phyloP scores from a whole-genome alignment of 2,113 vertebrate species.

The Camarhynchus parvulus region DNA sequence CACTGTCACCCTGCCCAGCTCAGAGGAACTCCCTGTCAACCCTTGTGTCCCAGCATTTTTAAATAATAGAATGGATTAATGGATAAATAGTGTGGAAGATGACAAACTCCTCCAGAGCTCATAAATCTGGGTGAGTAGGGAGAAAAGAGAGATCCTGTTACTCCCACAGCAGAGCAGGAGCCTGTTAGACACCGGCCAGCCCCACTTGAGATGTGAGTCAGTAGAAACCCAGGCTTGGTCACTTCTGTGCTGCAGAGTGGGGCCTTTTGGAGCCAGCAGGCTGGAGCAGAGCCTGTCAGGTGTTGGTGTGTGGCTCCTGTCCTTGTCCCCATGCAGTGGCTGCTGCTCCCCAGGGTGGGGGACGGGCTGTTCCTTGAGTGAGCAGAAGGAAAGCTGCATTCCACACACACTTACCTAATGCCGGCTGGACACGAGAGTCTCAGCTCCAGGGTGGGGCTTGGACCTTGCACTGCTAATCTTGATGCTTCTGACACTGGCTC shows the following conservation, averaged over 20 bases:
- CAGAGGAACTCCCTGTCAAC: background rate
- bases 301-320: background rate
- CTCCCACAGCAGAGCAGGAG: rapidly evolving
- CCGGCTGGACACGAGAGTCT: background rate
- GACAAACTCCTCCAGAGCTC: background rate
- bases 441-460: slow-evolving; percentile 31
- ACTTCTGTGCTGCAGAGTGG: background rate
- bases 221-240: background rate
- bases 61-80: background rate
- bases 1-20: background rate
- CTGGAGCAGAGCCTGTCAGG: background rate
- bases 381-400: slow-evolving; percentile 15
- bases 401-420: slow-evolving; percentile 20
- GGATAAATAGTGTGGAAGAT: background rate
- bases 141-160: background rate
- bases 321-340: background rate
- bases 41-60: rapidly evolving
- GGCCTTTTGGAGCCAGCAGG: background rate
- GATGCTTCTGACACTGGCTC: background rate
- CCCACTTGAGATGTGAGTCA: rapidly evolving
- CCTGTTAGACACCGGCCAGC: background rate
- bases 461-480: background rate
- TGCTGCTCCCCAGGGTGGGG: background rate
- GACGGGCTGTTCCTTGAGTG: background rate
- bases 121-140: background rate